These are phyloP conservation scores for Thalassoma bifasciatum DNA, from an alignment of 2,113 vertebrate genomes.

Conservation along the genomic window DNA sequence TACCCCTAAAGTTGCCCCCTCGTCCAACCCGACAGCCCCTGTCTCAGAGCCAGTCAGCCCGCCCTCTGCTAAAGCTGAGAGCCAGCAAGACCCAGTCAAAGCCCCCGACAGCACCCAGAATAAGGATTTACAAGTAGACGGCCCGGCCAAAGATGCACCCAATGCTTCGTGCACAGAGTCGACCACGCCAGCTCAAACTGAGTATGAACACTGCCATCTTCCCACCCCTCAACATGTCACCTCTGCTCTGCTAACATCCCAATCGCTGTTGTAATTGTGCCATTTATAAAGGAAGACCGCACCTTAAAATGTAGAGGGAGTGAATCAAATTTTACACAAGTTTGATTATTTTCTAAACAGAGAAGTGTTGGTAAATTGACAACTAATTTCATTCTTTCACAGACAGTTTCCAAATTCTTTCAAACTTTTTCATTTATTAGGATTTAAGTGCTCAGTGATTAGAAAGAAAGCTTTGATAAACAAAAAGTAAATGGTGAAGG, in stretches of 20 bases:
- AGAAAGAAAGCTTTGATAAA: background rate
- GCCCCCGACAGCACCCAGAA: constrained; percentile 81
- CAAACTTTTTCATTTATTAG: background rate
- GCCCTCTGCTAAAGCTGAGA: constrained; percentile 78
- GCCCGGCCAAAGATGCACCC: constrained; percentile 91
- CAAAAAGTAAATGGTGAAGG: background rate
- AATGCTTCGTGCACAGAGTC: constrained; percentile 86
- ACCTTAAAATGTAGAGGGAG: background rate
- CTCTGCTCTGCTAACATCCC: constrained; percentile 42
- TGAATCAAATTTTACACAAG: background rate
- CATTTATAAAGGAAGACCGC: constrained; percentile 8
- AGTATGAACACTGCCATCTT: constrained; percentile 90
- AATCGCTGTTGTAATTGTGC: background rate
- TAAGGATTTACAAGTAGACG: constrained; percentile 94
- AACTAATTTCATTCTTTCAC: background rate
- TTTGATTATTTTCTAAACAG: background rate
- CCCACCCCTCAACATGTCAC: constrained; percentile 12
- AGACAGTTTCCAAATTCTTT: background rate
- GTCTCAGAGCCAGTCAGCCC: constrained; percentile 80
- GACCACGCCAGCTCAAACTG: constrained; percentile 88
- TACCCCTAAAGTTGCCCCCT: constrained; percentile 82
- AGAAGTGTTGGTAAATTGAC: too few relatives aligned
- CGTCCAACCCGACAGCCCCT: constrained; percentile 49
- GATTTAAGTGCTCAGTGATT: background rate
- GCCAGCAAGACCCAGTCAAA: constrained; percentile 79